Percentiles rank a stretch among this genome's conserved stretches.
Evolutionary conservation across 2,888 invertebrate genomes (phyloP).

Genomic region (Acanthosepion esculentum): DNA sequence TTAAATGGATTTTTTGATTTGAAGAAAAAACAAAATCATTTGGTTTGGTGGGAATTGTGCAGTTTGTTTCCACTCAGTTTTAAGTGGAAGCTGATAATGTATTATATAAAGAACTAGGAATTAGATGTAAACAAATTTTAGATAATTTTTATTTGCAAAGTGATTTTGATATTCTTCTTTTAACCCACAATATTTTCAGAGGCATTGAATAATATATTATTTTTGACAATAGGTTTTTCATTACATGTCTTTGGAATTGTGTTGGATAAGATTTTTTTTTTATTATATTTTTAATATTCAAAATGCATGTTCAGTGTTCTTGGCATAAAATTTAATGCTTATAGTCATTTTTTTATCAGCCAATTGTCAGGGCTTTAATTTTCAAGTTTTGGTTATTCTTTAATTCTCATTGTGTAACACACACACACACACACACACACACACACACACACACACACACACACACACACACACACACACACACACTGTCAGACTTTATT

Average conservation of each 20-base stretch:
- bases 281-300: not conserved
- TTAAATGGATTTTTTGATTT: no score
- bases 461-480: no score
- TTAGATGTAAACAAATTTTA: no score
- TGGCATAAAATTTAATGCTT: not conserved
- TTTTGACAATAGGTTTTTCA: not conserved
- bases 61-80: no score
- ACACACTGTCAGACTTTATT: no score
- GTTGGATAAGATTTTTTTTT: not conserved
- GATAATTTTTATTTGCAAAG: not conserved
- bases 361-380: not conserved
- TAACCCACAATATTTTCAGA: not conserved
- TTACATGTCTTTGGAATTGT: no score
- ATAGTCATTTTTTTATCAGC: not conserved
- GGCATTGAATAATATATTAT: not conserved
- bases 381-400: not conserved
- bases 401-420: not conserved
- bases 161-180: not conserved
- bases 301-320: not conserved
- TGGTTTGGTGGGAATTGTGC: no score
- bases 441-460: no score
- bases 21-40: no score
- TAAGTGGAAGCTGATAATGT: no score
- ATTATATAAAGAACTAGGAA: no score
- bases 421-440: no score